Base-by-base conservation (phyloP, 2,113 vertebrate species). In the Corapipo altera region DNA sequence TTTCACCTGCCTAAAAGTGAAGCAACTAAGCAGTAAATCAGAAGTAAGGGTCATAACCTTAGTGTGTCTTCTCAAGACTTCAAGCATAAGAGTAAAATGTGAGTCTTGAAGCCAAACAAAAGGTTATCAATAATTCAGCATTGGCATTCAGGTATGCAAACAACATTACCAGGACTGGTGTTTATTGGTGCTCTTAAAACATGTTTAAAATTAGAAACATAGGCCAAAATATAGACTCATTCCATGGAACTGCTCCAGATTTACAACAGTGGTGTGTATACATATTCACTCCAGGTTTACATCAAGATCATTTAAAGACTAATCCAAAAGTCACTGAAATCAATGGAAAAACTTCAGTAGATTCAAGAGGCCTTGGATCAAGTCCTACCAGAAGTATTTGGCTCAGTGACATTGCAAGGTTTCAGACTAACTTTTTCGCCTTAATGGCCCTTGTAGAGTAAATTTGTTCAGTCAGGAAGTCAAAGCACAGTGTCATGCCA, bases 131-230 rank as follows among this genome's bases (percentile, higher is more conserved):
- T 91, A 82, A 86, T 59, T 83, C 35, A 52, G 67, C 46, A 48
- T 1, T 69, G 78, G 71, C 41, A 76, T 35, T 55, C 46, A 90
- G 75, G 75, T 51, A 90, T 27, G 24, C 82, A 94, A 93, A 90
- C 71, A 95, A 58, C 59, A 59, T 80, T 88, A 89, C 43, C 8
- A 20, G 35, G 74, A 28, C 48, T 91, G 33, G 71, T 83, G 82
- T 93, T 95, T 94, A 95, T 77, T 90, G 55, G 78, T 74, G 35
- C 69, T 96, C 71, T 85, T 94, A 95, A 94, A 94, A 91, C 37
- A 75, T 35, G 5, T 83, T 95, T 91, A 95, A 96, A 95, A 96
- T 94, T 79, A 94, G 89, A 97, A 96, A 85, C 51, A 74, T 62
- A 72, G 71, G 74, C 67, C 91, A 93, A 93, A 93, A 66, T 69